Evolutionary conservation across 2,113 vertebrate genomes (phyloP), one percentile per base, ranked within the genome.

Genomic region (Furnarius figulus): DNA sequence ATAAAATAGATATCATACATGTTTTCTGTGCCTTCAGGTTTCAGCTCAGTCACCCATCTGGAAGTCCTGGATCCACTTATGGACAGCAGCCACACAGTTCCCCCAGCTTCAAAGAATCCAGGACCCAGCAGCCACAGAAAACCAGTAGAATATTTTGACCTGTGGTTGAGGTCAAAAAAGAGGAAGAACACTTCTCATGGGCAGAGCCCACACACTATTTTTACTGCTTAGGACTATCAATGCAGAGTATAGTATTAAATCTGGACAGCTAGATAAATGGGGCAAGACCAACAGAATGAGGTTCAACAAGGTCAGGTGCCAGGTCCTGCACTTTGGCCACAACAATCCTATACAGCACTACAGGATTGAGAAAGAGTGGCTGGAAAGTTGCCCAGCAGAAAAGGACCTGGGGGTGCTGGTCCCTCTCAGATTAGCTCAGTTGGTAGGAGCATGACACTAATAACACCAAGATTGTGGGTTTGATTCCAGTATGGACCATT

Each of bases 31-130:
- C 22, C 18, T 79, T 68, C 2, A 5, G 35, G 35, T 77, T 77
- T 73, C 59, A 10, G 8, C 27, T 37, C 14, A 28, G 49, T 2
- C 59, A 50, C 14, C 9, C 14, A 66, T 16, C 0, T 0, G 42
- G 28, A 73, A 46, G 55, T 46, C 8, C 22, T 28, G 55, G 39
- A 58, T 58, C 33, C 13, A n/a, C 33, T 58, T n/a, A n/a, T 14
- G 7, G 56, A 23, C 14, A n/a, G 56, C 33, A 58, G 10, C 8
- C 52, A 65, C 2, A 2, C 5, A 59, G 23, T 33, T 42, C 14
- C 16, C 3, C 6, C 7, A 4, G 4, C 44, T 44, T 49, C 37
- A 52, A 66, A 50, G 27, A 85, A 53, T 40, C 16, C 37, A 80
- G 20, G 28, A 76, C 35, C 2, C 15, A 67, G 25, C 9, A 80